phyloP scores from a whole-genome alignment of 1,140 invertebrate genomes.

The Zaprionus ghesquierei region DNA sequence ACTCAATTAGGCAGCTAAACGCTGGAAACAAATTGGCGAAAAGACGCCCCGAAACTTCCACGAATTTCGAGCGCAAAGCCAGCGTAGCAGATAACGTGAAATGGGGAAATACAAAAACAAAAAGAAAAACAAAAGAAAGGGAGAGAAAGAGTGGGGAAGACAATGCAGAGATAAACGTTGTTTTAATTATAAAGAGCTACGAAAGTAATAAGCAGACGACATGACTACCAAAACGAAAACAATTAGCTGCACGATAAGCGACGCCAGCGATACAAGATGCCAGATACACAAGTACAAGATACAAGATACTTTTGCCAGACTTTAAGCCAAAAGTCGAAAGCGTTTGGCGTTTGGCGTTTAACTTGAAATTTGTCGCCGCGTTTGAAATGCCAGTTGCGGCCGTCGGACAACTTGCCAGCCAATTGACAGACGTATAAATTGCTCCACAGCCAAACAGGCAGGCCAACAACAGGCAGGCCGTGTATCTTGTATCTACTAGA shows the following conservation, averaged over 20 bases:
- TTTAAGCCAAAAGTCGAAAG: constrained; percentile 52
- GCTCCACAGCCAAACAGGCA: constrained; percentile 42
- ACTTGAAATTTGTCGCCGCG: constrained; percentile 73
- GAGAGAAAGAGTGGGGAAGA: neutral
- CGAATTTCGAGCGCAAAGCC: constrained; percentile 22
- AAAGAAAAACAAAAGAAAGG: constrained; percentile 19
- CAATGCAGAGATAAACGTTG: constrained; percentile 55
- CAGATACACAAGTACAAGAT: constrained; percentile 49
- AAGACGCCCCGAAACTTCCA: constrained; percentile 25
- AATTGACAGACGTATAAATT: constrained; percentile 78
- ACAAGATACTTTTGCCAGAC: constrained; percentile 67
- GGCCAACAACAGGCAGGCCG: constrained; percentile 27
- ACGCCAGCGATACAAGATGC: constrained; percentile 57
- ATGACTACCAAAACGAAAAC: constrained; percentile 69
- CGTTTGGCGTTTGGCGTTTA: constrained; percentile 70
- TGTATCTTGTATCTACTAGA: constrained; percentile 56
- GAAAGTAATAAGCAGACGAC: constrained; percentile 70
- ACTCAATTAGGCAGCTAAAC: constrained; percentile 44
- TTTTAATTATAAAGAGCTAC: constrained; percentile 67
- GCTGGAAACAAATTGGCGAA: constrained; percentile 8
- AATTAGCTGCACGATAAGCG: constrained; percentile 75
- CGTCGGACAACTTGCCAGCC: constrained; percentile 50
- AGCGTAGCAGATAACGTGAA: constrained; percentile 28
- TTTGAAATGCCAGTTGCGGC: constrained; percentile 42
- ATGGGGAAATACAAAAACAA: constrained; percentile 12